Percentiles rank a stretch among this genome's conserved stretches.
Evolutionary conservation across 2,113 vertebrate genomes (phyloP).

Genomic region (Oncorhynchus tshawytscha): DNA sequence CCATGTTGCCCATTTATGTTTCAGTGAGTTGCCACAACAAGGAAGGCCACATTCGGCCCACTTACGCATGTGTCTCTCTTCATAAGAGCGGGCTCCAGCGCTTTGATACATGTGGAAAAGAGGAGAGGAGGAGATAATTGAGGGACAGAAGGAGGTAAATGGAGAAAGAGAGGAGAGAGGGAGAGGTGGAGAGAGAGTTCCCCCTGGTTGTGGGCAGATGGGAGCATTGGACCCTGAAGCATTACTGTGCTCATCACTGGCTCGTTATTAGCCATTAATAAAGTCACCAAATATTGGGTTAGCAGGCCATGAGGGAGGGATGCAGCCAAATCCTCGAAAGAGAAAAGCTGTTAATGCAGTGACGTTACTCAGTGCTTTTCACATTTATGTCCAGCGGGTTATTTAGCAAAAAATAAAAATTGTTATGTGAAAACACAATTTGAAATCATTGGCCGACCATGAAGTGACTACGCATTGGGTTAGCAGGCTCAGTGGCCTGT

Average conservation of each 20-base stretch:
- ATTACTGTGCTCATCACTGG: slow-evolving; percentile 28
- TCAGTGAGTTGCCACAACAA: not conserved
- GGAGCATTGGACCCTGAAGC: slow-evolving; percentile 9
- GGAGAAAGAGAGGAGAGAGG: slow-evolving; percentile 5
- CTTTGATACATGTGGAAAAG: not conserved
- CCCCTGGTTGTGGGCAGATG: not conserved
- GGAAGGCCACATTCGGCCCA: not conserved
- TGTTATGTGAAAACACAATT: too few relatives aligned
- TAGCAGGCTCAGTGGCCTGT: not conserved
- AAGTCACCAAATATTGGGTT: too few relatives aligned
- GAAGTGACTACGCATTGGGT: not conserved
- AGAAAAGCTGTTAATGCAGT: too few relatives aligned
- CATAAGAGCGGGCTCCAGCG: not conserved
- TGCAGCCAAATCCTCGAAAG: too few relatives aligned
- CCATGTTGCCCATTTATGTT: not conserved
- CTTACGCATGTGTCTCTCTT: not conserved
- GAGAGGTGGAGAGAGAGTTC: not conserved
- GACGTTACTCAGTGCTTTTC: too few relatives aligned
- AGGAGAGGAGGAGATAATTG: not conserved
- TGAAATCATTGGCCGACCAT: slow-evolving; percentile 15
- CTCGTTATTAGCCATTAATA: not conserved
- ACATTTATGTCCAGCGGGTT: too few relatives aligned
- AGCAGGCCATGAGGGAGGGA: too few relatives aligned
- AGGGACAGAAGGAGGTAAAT: slow-evolving; percentile 22
- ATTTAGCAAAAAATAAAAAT: too few relatives aligned